phyloP scores from a whole-genome alignment of 2,888 invertebrate genomes.

The Thera obeliscata region DNA sequence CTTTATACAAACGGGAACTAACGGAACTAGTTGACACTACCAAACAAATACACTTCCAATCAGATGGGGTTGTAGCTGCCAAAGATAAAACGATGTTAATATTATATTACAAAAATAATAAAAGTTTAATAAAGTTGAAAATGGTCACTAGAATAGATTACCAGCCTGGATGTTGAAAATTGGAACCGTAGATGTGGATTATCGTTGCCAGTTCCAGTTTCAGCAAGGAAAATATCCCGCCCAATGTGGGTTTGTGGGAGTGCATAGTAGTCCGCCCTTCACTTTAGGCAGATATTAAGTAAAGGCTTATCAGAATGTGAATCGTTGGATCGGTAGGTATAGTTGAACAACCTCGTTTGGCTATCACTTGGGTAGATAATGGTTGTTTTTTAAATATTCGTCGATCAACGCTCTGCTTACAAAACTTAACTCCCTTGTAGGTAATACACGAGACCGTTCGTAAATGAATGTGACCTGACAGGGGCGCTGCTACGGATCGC shows the following conservation, averaged over 20 bases:
- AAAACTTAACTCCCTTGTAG: background rate
- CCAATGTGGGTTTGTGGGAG: background rate
- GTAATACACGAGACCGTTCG: background rate
- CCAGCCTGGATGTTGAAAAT: slow-evolving; percentile 3
- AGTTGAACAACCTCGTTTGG: slow-evolving; percentile 32
- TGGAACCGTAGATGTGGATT: background rate
- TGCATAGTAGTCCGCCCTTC: background rate
- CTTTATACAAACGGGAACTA: slow-evolving; percentile 62
- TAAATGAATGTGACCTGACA: slow-evolving; percentile 5
- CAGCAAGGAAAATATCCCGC: background rate
- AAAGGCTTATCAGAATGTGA: slow-evolving; percentile 1
- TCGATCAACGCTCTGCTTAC: slow-evolving; percentile 27
- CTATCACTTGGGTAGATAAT: slow-evolving; percentile 26
- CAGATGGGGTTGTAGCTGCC: slow-evolving; percentile 25
- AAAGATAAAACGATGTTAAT: slow-evolving; percentile 25
- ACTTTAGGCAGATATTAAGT: background rate
- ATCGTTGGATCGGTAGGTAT: slow-evolving; percentile 25
- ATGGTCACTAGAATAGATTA: slow-evolving; percentile 19
- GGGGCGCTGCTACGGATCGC: background rate
- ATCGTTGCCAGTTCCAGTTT: background rate
- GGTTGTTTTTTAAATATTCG: slow-evolving; percentile 35
- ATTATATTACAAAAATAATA: slow-evolving; percentile 29
- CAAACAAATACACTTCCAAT: slow-evolving; percentile 25
- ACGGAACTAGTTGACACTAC: slow-evolving; percentile 61
- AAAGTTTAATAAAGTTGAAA: slow-evolving; percentile 28